Conservation (phyloP, 2,888 invertebrate species). For the Drosophila bunnanda region DNA sequence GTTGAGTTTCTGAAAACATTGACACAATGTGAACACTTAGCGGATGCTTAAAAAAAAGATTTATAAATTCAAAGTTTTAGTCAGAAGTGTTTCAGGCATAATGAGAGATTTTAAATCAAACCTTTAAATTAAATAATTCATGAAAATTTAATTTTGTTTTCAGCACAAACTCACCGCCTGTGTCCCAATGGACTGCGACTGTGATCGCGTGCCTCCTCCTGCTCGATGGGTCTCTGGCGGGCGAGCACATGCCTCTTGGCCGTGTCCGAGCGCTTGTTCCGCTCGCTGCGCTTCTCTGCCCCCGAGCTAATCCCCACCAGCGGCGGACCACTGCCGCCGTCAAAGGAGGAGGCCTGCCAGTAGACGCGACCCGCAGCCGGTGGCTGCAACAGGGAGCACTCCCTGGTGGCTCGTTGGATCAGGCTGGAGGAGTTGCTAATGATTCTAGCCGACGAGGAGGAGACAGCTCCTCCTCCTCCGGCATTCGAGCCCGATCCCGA, state of each 20-base stretch:
- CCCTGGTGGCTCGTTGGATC: conserved; percentile 83
- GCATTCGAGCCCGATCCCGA: conserved; percentile 46
- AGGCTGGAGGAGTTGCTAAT: conserved; percentile 82
- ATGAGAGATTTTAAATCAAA: neutral
- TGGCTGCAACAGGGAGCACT: conserved; percentile 87
- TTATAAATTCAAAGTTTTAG: neutral
- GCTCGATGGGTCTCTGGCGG: conserved; percentile 91
- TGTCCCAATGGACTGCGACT: conserved; percentile 78
- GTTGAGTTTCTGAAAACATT: conserved; percentile 79
- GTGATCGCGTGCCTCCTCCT: conserved; percentile 85
- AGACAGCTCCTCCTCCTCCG: conserved; percentile 18
- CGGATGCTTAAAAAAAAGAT: neutral
- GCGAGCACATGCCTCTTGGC: conserved; percentile 90
- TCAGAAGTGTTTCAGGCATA: neutral
- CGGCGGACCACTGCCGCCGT: conserved; percentile 85
- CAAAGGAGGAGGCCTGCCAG: conserved; percentile 93
- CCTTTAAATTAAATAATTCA: neutral
- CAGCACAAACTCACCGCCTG: conserved; percentile 72
- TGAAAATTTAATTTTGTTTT: neutral
- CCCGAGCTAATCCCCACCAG: conserved; percentile 10
- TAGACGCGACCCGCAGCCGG: conserved; percentile 86
- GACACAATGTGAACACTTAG: neutral
- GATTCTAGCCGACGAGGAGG: conserved; percentile 74
- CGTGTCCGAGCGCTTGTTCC: conserved; percentile 86
- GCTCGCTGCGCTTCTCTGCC: conserved; percentile 85